Conservation (phyloP, 2,888 invertebrate species). For the Sclerodermus sp. region DNA sequence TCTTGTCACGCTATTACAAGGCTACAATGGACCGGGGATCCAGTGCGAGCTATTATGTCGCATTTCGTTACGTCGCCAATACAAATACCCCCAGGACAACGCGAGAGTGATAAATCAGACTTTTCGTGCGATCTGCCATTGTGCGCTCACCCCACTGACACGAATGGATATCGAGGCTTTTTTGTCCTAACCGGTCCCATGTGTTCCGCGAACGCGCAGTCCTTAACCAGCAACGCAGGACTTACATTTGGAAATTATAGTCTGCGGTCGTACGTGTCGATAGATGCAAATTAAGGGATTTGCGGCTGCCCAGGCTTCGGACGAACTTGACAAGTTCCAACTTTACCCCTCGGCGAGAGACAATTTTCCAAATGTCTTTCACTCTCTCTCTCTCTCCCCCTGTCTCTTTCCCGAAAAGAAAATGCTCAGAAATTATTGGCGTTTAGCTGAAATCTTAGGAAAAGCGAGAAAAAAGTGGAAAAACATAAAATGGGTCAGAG, state of each 20-base stretch:
- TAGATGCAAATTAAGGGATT: conserved; percentile 27
- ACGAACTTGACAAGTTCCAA: too few species aligned
- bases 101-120: conserved; percentile 54
- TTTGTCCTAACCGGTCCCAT: conserved; percentile 27
- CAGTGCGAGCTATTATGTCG: conserved; percentile 54
- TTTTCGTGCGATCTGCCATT: conserved; percentile 50
- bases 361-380: too few species aligned
- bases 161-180: conserved; percentile 31
- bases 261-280: conserved; percentile 22
- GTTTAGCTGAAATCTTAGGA: too few species aligned
- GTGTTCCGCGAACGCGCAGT: conserved; percentile 21
- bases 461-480: too few species aligned
- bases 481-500: too few species aligned
- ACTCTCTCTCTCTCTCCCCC: too few species aligned
- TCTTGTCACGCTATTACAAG: conserved; percentile 33
- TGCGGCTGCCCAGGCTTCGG: too few species aligned
- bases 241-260: conserved; percentile 17
- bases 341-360: too few species aligned
- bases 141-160: conserved; percentile 46
- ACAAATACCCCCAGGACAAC: conserved; percentile 43
- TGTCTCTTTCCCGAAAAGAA: too few species aligned
- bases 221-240: conserved; percentile 20
- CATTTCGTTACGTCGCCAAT: conserved; percentile 54
- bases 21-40: conserved; percentile 52
- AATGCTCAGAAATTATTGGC: too few species aligned